Percentiles rank a stretch among this genome's conserved stretches.
These are phyloP conservation scores for Megalurothrips usitatus DNA, from an alignment of 2,888 invertebrate species.

Conservation along the genomic window DNA sequence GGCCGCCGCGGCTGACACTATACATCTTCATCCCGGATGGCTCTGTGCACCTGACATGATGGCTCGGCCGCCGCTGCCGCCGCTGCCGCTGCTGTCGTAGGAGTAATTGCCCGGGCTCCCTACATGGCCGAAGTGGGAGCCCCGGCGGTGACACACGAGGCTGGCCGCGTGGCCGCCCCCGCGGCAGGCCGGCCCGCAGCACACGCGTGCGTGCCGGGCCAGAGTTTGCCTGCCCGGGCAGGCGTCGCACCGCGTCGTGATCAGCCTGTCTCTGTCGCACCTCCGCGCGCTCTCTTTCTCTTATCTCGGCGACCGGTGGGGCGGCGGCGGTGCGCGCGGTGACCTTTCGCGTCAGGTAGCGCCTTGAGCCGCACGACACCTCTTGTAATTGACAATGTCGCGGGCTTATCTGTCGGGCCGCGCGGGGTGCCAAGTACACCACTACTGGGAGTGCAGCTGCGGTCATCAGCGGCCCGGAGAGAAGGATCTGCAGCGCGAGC, in stretches of 20 bases:
- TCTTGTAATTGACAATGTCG: not conserved
- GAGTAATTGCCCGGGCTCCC: conserved; percentile 1
- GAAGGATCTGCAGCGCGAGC: too few species aligned
- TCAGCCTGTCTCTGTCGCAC: not conserved
- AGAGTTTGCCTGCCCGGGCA: not conserved
- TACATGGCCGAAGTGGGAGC: not conserved
- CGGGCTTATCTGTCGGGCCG: not conserved
- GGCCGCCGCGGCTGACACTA: too few species aligned
- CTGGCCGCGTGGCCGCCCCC: not conserved
- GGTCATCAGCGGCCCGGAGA: too few species aligned
- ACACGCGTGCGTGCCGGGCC: too few species aligned
- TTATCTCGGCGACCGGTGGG: too few species aligned
- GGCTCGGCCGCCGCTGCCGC: not conserved
- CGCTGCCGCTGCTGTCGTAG: not conserved
- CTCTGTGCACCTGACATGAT: too few species aligned
- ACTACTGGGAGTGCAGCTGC: too few species aligned
- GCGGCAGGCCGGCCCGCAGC: not conserved
- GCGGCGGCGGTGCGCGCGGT: too few species aligned
- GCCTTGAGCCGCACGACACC: not conserved
- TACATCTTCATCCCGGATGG: too few species aligned
- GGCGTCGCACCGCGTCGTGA: not conserved
- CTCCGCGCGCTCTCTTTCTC: not conserved
- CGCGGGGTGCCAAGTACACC: too few species aligned
- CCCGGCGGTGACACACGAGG: not conserved
- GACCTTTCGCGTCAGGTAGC: not conserved